A percentile compares a stretch with the other conserved stretches of the same genome.
phyloP scores from a whole-genome alignment of 1,140 invertebrate species.

The Calycopis cecrops region DNA sequence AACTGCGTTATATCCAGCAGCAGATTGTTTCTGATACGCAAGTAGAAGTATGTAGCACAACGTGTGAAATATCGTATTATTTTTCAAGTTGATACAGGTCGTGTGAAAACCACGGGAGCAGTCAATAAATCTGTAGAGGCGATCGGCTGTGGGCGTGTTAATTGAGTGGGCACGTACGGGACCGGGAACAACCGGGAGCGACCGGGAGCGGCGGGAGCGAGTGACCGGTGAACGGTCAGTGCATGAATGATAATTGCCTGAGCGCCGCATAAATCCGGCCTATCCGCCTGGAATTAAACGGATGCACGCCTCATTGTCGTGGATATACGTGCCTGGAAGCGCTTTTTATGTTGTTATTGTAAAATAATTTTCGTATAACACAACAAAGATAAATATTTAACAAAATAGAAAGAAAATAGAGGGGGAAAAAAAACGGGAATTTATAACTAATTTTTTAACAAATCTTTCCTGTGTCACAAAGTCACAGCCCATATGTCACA shows the following conservation, averaged over 20 bases:
- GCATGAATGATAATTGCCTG: constrained; percentile 66
- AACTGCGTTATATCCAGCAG: no score
- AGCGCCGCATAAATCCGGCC: constrained; percentile 49
- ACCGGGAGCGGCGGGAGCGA: constrained; percentile 17
- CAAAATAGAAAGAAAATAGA: no score
- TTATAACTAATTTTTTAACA: no score
- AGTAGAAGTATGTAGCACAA: no score
- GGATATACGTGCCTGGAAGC: constrained; percentile 18
- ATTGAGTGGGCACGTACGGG: constrained; percentile 57
- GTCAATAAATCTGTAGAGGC: constrained; percentile 59
- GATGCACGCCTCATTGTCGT: constrained; percentile 38
- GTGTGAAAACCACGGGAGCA: constrained; percentile 25
- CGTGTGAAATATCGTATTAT: no score
- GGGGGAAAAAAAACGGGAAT: no score
- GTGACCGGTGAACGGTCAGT: constrained; percentile 47
- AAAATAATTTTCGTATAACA: no score
- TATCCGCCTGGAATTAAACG: constrained; percentile 58
- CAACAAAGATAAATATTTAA: no score
- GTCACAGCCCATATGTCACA: no score
- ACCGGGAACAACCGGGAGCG: constrained; percentile 17
- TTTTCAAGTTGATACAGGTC: background rate
- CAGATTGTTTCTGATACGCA: no score
- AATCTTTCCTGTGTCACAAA: no score
- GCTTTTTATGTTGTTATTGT: background rate
- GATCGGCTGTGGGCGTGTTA: constrained; percentile 65